Evolutionary conservation across 2,797 vertebrate genomes (phyloP).

Genomic region (Gallinago nigripennis): DNA sequence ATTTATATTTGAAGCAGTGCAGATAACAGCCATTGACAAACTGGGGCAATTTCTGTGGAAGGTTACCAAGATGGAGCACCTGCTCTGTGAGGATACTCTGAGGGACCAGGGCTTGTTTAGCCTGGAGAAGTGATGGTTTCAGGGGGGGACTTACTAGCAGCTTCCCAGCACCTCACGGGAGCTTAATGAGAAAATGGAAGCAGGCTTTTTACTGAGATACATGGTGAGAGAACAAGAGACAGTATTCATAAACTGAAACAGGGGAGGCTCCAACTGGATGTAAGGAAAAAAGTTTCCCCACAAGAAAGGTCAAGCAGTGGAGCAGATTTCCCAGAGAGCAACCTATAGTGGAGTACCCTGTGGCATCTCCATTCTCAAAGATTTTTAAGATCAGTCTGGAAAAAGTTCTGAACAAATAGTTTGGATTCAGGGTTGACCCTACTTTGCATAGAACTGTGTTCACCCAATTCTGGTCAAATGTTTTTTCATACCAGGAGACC

Average conservation of each 20-base stretch:
- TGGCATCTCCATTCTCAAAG: neutral
- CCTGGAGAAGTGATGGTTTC: neutral
- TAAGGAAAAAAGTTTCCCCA: neutral
- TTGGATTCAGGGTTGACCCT: neutral
- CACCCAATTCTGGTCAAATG: neutral
- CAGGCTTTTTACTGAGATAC: neutral
- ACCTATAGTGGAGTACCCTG: neutral
- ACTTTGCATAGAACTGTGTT: neutral
- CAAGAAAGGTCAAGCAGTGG: neutral
- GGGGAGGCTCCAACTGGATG: neutral
- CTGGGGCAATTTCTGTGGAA: neutral
- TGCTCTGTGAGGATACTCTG: neutral
- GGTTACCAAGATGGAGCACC: neutral
- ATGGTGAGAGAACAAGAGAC: neutral
- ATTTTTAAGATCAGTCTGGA: neutral
- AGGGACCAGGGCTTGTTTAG: neutral
- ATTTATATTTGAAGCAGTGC: neutral
- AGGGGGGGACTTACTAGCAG: neutral
- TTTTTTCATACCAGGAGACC: neutral
- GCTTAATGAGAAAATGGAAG: neutral
- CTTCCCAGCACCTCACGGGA: neutral
- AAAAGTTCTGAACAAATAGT: neutral
- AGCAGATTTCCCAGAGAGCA: neutral
- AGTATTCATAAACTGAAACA: neutral
- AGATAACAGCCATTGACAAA: neutral